A percentile compares a stretch with the other conserved stretches of the same genome.
Evolutionary conservation across 1,140 invertebrate species (phyloP).

Genomic region (Rhyzopertha dominica): DNA sequence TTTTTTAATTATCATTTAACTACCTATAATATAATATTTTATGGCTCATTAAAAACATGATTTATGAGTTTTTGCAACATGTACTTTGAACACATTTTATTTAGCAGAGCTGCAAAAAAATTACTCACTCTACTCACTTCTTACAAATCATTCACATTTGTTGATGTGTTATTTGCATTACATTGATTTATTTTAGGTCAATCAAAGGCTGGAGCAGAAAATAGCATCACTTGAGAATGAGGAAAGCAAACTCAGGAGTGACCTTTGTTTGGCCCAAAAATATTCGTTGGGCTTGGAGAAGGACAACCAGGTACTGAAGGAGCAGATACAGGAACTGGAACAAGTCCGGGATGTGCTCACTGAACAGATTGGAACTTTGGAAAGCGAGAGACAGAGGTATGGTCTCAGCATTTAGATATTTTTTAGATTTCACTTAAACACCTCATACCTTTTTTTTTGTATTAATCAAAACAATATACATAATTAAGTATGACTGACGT

Average conservation of each 20-base stretch:
- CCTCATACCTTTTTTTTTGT: no score
- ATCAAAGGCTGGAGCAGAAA: conserved; percentile 54
- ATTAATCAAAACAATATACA: no score
- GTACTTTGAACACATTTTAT: no score
- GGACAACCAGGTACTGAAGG: conserved; percentile 59
- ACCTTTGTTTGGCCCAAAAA: conserved; percentile 51
- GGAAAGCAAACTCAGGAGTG: conserved; percentile 51
- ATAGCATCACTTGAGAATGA: conserved; percentile 51
- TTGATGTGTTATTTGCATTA: no score
- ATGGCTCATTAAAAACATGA: no score
- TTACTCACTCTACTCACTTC: no score
- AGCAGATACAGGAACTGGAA: conserved; percentile 48
- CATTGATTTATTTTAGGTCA: conserved; percentile 50
- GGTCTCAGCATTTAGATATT: neutral
- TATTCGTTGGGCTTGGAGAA: conserved; percentile 59
- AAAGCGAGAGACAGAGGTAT: conserved; percentile 41
- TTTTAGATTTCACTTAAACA: conserved; percentile 1
- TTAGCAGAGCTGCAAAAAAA: no score
- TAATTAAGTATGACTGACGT: no score
- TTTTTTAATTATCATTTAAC: no score
- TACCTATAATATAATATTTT: no score
- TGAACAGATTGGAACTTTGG: conserved; percentile 32
- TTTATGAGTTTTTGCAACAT: no score
- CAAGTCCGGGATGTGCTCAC: conserved; percentile 31
- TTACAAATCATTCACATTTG: no score